Evolutionary conservation across 1,140 invertebrate species (phyloP).

Genomic region (Pseudoatta argentina): DNA sequence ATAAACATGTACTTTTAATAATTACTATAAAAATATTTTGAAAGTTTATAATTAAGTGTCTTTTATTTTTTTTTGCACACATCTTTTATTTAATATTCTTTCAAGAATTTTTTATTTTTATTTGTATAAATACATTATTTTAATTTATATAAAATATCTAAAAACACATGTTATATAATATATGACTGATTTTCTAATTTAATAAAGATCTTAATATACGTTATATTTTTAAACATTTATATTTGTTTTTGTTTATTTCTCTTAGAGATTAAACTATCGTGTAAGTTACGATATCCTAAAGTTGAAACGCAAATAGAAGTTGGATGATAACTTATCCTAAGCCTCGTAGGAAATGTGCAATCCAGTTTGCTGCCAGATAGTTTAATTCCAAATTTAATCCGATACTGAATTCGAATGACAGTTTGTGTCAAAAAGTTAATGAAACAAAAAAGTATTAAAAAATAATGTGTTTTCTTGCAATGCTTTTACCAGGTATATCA

Average conservation of each 20-base stretch:
- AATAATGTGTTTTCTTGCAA: not conserved
- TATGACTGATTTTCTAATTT: not conserved
- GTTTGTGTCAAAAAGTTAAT: conserved; percentile 16
- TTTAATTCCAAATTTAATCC: not conserved
- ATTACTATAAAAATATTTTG: not conserved
- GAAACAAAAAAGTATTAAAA: not conserved
- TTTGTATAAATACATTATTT: not conserved
- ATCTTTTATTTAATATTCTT: not conserved
- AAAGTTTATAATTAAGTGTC: not conserved
- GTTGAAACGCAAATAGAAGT: not conserved
- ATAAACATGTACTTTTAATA: not conserved
- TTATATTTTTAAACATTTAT: not conserved
- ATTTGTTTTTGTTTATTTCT: not conserved
- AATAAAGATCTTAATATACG: not conserved
- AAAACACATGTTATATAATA: not conserved
- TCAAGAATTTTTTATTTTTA: not conserved
- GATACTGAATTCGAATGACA: conserved; percentile 22
- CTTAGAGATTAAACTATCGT: not conserved
- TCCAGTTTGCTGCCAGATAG: not conserved
- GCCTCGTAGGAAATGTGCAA: conserved; percentile 5
- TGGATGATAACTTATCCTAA: conserved; percentile 7
- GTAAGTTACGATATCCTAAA: not conserved
- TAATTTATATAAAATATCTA: not conserved
- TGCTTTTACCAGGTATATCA: not conserved
- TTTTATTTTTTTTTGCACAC: not conserved